These are phyloP conservation scores for Spermophilus dauricus DNA, from an alignment of 2,113 vertebrate species.

Conservation along the genomic window DNA sequence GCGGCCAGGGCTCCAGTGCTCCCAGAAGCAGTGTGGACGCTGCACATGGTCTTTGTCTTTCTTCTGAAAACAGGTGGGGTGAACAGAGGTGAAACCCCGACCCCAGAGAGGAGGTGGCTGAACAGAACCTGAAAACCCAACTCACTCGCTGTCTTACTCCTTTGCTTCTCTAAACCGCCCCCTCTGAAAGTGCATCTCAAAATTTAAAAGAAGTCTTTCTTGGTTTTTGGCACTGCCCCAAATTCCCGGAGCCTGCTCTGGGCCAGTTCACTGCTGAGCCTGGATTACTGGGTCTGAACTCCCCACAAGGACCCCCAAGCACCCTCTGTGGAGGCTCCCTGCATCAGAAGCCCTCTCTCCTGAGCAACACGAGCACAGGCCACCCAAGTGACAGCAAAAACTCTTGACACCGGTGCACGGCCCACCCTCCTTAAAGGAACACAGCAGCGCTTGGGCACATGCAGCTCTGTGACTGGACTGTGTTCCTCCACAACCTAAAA, in stretches of 20 bases:
- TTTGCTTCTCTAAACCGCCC: background rate
- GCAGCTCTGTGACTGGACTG: background rate
- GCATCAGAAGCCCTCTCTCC: background rate
- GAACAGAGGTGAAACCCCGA: background rate
- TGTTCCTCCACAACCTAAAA: background rate
- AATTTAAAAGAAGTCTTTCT: background rate
- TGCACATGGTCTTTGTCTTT: background rate
- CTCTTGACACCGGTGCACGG: accelerated
- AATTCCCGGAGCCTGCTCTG: slow-evolving; percentile 49
- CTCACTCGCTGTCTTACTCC: background rate
- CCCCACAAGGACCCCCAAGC: background rate
- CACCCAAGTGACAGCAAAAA: background rate
- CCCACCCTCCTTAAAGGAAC: background rate
- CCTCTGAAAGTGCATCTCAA: background rate
- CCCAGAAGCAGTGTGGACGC: background rate
- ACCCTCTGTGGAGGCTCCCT: background rate
- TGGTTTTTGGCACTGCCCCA: background rate
- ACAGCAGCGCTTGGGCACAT: accelerated
- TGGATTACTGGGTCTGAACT: background rate
- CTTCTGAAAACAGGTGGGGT: background rate
- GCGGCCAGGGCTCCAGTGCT: background rate
- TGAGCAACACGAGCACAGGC: background rate
- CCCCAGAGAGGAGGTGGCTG: background rate
- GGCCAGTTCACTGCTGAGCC: background rate
- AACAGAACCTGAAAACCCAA: background rate